These are phyloP conservation scores for Lordiphosa fenestrarum DNA, from an alignment of 2,888 invertebrate genomes.

Conservation along the genomic window DNA sequence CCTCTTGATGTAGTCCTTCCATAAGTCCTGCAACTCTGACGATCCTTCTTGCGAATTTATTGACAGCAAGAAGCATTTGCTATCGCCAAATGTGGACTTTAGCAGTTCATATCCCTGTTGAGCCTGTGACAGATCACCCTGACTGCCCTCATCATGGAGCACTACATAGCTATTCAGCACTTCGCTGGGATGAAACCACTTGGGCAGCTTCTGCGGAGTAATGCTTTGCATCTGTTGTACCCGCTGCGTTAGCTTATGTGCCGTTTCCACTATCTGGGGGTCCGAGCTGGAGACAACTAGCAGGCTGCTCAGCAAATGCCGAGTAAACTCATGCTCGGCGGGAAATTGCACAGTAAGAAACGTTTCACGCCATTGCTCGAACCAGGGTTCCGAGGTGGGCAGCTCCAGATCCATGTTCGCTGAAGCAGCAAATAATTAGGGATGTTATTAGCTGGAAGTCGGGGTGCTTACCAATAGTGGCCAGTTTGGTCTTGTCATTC, in stretches of 20 bases:
- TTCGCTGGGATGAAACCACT: constrained; percentile 89
- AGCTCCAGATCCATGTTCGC: constrained; percentile 84
- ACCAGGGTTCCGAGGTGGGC: constrained; percentile 93
- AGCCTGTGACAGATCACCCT: constrained; percentile 88
- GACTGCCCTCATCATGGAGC: constrained; percentile 92
- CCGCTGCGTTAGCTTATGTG: constrained; percentile 89
- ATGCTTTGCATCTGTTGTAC: constrained; percentile 89
- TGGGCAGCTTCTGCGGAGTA: constrained; percentile 89
- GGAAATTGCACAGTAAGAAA: constrained; percentile 93
- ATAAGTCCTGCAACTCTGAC: constrained; percentile 88
- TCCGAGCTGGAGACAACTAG: constrained; percentile 88
- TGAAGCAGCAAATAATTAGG: constrained; percentile 43
- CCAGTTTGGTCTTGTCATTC: constrained; percentile 82
- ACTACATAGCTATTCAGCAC: constrained; percentile 94
- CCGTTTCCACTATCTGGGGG: constrained; percentile 89
- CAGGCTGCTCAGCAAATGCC: constrained; percentile 92
- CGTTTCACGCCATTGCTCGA: constrained; percentile 95
- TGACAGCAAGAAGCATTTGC: constrained; percentile 92
- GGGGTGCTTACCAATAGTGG: constrained; percentile 82
- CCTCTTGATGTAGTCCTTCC: constrained; percentile 89
- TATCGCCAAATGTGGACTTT: constrained; percentile 92
- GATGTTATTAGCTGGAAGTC: background rate
- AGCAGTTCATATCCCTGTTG: constrained; percentile 91
- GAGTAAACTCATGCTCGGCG: constrained; percentile 97
- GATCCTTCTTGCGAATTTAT: constrained; percentile 90